Base-by-base conservation (phyloP, 2,113 vertebrate species). In the Corythoichthys haematopterus region DNA sequence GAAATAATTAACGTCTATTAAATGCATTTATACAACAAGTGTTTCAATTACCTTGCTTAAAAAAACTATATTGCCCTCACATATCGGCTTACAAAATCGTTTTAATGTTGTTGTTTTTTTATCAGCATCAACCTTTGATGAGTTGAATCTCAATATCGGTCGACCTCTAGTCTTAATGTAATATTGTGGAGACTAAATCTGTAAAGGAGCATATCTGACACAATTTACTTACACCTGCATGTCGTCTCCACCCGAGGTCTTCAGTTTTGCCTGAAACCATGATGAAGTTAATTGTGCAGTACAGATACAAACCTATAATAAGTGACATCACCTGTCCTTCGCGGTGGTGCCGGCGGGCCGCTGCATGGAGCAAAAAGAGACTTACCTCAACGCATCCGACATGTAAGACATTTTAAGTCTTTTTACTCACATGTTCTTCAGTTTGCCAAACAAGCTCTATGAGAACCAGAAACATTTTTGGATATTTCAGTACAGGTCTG, bases 391-490 rank as follows among this genome's bases (percentile, higher is more conserved):
- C 6, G 2, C 6, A 16, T 8, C 8, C 3, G 11, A 6, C 3
- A 58, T 12, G 43, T 2, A 1, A 50, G 14, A 58, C 6, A 7
- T 2, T 35, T 5, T 10, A 1, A 0, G n/a, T 3, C 0, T 11
- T 12, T 43, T n/a, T 65, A 87, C 88, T 85, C 68, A 91, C 89
- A 64, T 66, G 53, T 81, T 88, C 74, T 90, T 93, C 11, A 80
- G 55, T 83, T 91, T 90, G 73, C 84, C 89, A 74, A 92, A 89
- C 58, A 90, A 88, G 81, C 81, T 91, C 92, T 93, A 84, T 57
- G 77, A 80, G 80, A 79, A 74, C 28, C 76, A 60, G 40, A 13
- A 45, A 46, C 12, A 45, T 20, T 11, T 4, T 60, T 13, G 9
- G n/a, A n/a, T 20, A n/a, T 2, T 20, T 20, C 8, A 12, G 40